A percentile compares a stretch with the other conserved stretches of the same genome.
phyloP scores from a whole-genome alignment of 92 coral and sea anemone genomes.

The Actinostola sp. region DNA sequence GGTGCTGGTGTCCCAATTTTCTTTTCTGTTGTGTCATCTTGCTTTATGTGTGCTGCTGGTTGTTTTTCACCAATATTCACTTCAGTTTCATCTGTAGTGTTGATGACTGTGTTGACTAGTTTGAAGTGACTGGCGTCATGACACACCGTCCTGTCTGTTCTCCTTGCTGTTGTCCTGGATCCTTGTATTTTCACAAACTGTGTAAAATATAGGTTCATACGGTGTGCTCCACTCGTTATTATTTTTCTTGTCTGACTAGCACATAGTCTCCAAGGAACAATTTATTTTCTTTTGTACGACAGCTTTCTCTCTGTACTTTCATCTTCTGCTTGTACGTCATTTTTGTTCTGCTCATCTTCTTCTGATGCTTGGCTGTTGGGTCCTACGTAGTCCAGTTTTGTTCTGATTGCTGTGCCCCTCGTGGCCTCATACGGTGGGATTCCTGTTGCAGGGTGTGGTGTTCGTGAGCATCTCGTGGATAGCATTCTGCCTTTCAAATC shows the following conservation, averaged over 20 bases:
- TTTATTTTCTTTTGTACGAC: conserved; percentile 44
- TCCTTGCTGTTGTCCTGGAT: conserved; percentile 34
- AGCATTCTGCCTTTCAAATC: conserved; percentile 23
- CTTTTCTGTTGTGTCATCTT: not conserved
- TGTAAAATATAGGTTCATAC: conserved; percentile 45
- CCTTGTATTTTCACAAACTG: conserved; percentile 30
- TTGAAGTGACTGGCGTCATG: conserved; percentile 49
- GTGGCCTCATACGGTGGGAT: conserved; percentile 49
- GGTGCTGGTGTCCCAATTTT: conserved; percentile 7
- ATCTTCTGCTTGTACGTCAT: conserved; percentile 61
- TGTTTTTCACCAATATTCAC: conserved; percentile 13
- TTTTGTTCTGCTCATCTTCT: conserved; percentile 42
- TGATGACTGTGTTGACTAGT: conserved; percentile 43
- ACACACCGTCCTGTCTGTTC: conserved; percentile 33
- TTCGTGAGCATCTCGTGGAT: conserved; percentile 60
- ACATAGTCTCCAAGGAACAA: conserved; percentile 64
- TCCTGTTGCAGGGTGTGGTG: conserved; percentile 70
- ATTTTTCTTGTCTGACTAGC: conserved; percentile 47
- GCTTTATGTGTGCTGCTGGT: conserved; percentile 18
- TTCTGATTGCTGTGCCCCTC: conserved; percentile 44
- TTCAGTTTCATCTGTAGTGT: conserved; percentile 41
- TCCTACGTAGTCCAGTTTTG: conserved; percentile 44
- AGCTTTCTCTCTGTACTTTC: conserved; percentile 47
- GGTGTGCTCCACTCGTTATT: conserved; percentile 66
- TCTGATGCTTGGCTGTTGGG: conserved; percentile 22